Base-by-base conservation (phyloP, 1,140 invertebrate genomes). In the Hyposmocoma kahamanoa region DNA sequence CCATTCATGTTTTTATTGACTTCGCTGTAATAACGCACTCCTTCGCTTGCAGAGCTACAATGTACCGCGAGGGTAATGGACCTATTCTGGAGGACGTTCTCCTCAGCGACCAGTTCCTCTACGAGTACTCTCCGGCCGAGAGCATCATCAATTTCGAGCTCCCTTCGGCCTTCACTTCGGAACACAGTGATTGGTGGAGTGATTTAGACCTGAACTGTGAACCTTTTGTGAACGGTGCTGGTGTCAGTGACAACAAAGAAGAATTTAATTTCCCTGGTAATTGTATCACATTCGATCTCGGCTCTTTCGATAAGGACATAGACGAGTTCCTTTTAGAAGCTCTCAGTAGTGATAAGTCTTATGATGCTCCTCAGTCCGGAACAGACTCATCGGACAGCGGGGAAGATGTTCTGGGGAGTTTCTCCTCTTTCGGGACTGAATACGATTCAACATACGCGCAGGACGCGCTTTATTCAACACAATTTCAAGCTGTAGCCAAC, bases 71-170 rank as follows among this genome's bases (percentile, higher is more conserved):
- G 43, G 56, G 62, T 49, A 60, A 55, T 47, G 56, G 65, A 15
- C 44, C 54, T 10, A 44, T 69, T 22, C 53, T 70, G 1, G 69
- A 82, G 34, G 79, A 82, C 20, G 67, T 56, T 4, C 55, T 80
- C 1, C 53, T 82, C n/a, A 71, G 55, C 22, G 79, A 85, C 34
- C 67, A 75, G 44, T 67, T 70, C 1, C 57, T 83, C 5, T 80
- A 75, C 47, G 77, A 83, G 42, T 76, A 74, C 53, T 82, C 82
- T 2, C 79, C 82, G 22, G 76, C 70, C 1, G 82, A 83, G 34
- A 83, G 79, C 43, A 72, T 85, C 39, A 76, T 82, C 49, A 82
- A 85, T 54, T 85, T 85, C 47, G 72, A 84, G 48, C 53, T 85
- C 8, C 79, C 79, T 19, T 48, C 68, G 11, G 18, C 19, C 18